These are phyloP conservation scores for Ptyas mucosa DNA, from an alignment of 2,113 vertebrate genomes.

Conservation along the genomic window DNA sequence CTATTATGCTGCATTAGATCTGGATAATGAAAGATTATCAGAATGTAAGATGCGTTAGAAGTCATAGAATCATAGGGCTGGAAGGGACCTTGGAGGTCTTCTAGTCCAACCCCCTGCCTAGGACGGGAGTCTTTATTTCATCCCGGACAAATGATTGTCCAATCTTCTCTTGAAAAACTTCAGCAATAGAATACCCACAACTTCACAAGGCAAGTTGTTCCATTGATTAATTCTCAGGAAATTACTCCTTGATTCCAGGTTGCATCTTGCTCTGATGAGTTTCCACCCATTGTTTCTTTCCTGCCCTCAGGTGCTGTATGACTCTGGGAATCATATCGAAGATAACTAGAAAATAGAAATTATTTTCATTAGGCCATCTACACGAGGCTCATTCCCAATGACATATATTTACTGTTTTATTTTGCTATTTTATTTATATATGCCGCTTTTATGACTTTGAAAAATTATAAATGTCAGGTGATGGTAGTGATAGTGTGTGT, in stretches of 20 bases:
- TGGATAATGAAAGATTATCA: background rate
- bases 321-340: background rate
- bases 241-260: background rate
- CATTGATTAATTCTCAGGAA: background rate
- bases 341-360: background rate
- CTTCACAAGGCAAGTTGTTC: background rate
- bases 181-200: background rate
- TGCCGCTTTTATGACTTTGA: background rate
- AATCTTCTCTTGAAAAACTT: background rate
- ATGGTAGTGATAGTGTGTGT: background rate
- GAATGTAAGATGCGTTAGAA: conserved; percentile 8
- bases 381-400: background rate
- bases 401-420: conserved; percentile 8
- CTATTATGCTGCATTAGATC: background rate
- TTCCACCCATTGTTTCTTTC: background rate
- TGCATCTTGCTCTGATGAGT: background rate
- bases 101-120: background rate
- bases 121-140: too few relatives aligned
- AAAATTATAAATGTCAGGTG: background rate
- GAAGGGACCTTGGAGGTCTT: background rate
- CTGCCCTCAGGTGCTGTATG: background rate
- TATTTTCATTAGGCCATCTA: background rate
- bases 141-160: background rate
- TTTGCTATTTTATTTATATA: background rate
- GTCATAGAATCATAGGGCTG: background rate